A percentile compares a stretch with the other conserved stretches of the same genome.
These are phyloP conservation scores for Synergus japonicus DNA, from an alignment of 2,888 invertebrate genomes.

Conservation along the genomic window DNA sequence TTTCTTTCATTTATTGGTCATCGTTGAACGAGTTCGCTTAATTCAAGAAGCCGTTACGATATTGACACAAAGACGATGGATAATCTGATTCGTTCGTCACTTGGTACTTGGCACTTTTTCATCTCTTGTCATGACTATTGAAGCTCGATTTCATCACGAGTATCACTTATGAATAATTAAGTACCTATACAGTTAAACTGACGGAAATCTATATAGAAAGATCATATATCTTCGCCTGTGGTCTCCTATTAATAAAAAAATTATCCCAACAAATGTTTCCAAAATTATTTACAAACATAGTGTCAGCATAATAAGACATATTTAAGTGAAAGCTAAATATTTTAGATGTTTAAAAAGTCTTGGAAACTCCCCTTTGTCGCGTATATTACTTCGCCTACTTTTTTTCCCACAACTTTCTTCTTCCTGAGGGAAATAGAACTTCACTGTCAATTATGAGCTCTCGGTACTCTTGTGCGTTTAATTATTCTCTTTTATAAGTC, in stretches of 20 bases:
- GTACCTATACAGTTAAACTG: constrained; percentile 9
- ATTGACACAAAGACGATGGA: constrained; percentile 38
- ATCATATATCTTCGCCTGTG: neutral
- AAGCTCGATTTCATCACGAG: constrained; percentile 30
- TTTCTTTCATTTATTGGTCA: constrained; percentile 18
- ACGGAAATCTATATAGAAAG: neutral
- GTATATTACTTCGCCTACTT: neutral
- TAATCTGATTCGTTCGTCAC: constrained; percentile 36
- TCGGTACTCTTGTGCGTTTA: constrained; percentile 19
- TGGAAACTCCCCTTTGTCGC: neutral
- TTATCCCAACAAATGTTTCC: neutral
- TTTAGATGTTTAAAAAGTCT: too few species aligned
- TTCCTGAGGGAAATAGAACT: neutral
- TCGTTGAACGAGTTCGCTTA: constrained; percentile 18
- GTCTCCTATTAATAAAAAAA: neutral
- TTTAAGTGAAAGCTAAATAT: too few species aligned
- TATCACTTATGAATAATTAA: constrained; percentile 35
- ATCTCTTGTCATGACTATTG: constrained; percentile 23
- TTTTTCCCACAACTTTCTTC: neutral
- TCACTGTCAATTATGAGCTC: constrained; percentile 3
- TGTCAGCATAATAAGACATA: too few species aligned
- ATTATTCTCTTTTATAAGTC: constrained; percentile 22
- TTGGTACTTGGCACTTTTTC: constrained; percentile 29
- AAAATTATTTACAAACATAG: neutral
- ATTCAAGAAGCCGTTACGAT: constrained; percentile 38